A percentile compares a stretch with the other conserved stretches of the same genome.
Conservation (phyloP, 2,797 vertebrate genomes). For the Pseudochaenichthys georgianus region DNA sequence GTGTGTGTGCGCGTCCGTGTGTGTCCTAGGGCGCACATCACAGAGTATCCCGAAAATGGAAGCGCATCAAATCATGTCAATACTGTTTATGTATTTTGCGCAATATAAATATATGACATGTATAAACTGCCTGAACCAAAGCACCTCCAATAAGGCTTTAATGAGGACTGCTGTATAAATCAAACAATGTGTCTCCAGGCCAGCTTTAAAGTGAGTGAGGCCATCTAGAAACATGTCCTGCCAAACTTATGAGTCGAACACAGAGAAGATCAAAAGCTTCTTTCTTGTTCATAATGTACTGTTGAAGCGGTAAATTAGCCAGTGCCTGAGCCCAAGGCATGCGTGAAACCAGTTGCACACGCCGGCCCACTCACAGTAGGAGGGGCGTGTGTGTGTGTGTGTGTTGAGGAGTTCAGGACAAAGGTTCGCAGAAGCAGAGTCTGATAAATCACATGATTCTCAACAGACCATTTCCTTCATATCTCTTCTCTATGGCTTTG, state of each 20-base stretch:
- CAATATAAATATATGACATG: conserved; percentile 45
- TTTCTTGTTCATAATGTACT: conserved; percentile 81
- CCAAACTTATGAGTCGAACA: conserved; percentile 75
- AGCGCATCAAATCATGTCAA: conserved; percentile 43
- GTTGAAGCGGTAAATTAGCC: conserved; percentile 82
- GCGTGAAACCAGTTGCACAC: conserved; percentile 84
- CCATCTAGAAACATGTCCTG: conserved; percentile 78
- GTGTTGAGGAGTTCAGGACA: conserved; percentile 65
- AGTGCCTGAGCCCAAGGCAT: conserved; percentile 85
- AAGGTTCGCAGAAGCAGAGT: conserved; percentile 70
- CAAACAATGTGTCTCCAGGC: conserved; percentile 62
- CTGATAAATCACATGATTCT: conserved; percentile 81
- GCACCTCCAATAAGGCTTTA: conserved; percentile 46
- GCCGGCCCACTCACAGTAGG: conserved; percentile 76
- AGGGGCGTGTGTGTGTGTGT: conserved; percentile 58
- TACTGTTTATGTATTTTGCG: conserved; percentile 53
- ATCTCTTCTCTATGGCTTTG: conserved; percentile 69
- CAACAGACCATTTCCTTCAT: conserved; percentile 65
- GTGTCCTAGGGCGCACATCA: conserved; percentile 26
- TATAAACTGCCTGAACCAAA: conserved; percentile 46
- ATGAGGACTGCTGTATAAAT: conserved; percentile 69
- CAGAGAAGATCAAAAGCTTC: conserved; percentile 80
- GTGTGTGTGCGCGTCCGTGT: background rate
- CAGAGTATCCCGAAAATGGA: conserved; percentile 22
- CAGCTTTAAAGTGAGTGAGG: conserved; percentile 64